Base-by-base conservation (phyloP, 1,140 invertebrate genomes). In the Ceratitis capitata region DNA sequence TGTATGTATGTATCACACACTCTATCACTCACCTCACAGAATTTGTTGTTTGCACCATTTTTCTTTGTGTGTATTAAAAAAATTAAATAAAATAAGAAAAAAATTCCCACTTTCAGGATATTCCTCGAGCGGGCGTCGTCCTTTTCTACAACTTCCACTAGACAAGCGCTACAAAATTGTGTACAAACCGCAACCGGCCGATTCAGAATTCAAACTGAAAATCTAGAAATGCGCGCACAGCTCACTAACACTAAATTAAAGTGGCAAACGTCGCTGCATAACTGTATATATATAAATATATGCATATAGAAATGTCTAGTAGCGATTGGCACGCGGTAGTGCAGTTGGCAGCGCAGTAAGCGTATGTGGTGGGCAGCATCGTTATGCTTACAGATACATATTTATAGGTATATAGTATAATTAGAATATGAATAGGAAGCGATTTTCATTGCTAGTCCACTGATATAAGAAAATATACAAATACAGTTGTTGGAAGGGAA, bases 191-290 rank as follows among this genome's bases (percentile, higher is more conserved):
- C 19, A 78, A 78, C 39, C 35, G 69, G 39, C 69, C 69, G 69
- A 45, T 78, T 45, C 69, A 45, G 69, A 78, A 78, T 78, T 78
- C 69, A 42, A 47, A 78, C 69, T 78, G 39, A 78, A 78, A 42
- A 78, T 78, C 39, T 45, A 78, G 39, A 78, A 78, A 35, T 45
- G 69, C 69, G 69, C 69, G 19, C 39, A 78, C 69, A n/a, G 35
- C 39, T 78, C 39, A 78, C 39, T n/a, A 35, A 78, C 39, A 78
- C 42, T n/a, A 45, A 78, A 78, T 12, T 78, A 78, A 78, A 23
- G n/a, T 23, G 39, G 26, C 16, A 45, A 14, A 45, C 69, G n/a
- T 23, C 26, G 56, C 23, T 7, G 23, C 9, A 78, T 26, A 29
- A 26, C 12, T 14, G 19, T 19, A 14, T 26, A 9, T 32, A 10